phyloP scores from a whole-genome alignment of 2,888 invertebrate genomes.

The Parnassius smintheus region DNA sequence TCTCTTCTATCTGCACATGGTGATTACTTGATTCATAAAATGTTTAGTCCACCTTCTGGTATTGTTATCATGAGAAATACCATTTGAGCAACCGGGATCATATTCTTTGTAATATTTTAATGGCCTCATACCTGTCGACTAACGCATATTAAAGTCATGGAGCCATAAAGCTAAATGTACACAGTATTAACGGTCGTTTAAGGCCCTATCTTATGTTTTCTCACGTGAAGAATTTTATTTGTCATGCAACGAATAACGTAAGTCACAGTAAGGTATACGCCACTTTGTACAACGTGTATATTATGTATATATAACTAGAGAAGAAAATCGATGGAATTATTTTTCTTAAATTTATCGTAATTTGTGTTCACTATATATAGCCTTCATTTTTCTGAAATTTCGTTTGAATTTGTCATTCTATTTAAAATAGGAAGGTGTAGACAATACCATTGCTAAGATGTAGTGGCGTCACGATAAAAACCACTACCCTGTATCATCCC shows the following conservation, averaged over 20 bases:
- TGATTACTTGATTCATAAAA: background rate
- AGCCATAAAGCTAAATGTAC: constrained; percentile 6
- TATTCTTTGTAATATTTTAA: background rate
- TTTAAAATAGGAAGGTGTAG: no score
- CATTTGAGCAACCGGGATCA: background rate
- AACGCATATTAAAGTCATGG: constrained; percentile 8
- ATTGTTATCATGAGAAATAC: background rate
- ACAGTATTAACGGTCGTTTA: constrained; percentile 5
- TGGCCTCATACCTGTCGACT: background rate
- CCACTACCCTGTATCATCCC: no score
- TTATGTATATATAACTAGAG: no score
- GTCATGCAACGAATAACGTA: constrained; percentile 3
- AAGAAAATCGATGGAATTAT: no score
- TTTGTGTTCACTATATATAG: no score
- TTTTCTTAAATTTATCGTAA: no score
- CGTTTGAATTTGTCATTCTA: no score
- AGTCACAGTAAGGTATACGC: no score
- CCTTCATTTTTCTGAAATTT: no score
- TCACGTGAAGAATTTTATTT: constrained; percentile 24
- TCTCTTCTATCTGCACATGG: background rate
- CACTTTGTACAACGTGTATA: no score
- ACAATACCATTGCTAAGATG: no score
- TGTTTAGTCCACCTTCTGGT: background rate
- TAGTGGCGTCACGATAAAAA: no score
- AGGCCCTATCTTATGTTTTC: constrained; percentile 12